Evolutionary conservation across 2,797 vertebrate genomes (phyloP).

Genomic region (Nyctalus aviator): DNA sequence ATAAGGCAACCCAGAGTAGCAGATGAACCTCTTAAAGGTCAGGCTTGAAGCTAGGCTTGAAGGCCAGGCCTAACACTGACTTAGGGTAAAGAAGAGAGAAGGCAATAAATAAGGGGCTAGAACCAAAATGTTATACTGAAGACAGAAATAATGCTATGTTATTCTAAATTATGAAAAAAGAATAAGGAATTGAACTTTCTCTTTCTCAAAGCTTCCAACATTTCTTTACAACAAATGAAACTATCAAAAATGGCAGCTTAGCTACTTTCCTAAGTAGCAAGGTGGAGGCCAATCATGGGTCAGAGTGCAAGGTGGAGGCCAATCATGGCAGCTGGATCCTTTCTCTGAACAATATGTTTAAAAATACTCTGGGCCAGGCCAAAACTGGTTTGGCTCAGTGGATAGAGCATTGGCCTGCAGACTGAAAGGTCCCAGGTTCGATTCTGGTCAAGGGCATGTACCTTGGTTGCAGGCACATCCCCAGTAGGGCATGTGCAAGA

Average conservation of each 20-base stretch:
- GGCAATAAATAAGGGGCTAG: background rate
- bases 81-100: background rate
- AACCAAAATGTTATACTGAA: background rate
- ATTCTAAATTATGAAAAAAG: background rate
- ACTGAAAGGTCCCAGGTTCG: too few species aligned
- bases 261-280: background rate
- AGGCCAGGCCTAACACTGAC: background rate
- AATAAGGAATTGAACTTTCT: background rate
- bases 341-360: background rate
- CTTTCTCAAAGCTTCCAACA: background rate
- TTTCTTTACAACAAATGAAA: slow-evolving; percentile 55
- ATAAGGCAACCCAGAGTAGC: background rate
- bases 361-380: background rate
- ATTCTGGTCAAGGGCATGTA: too few species aligned
- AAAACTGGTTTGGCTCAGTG: too few species aligned
- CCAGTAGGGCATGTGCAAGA: too few species aligned
- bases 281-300: background rate
- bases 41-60: background rate
- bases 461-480: too few species aligned
- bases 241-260: background rate
- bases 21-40: slow-evolving; percentile 17
- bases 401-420: too few species aligned
- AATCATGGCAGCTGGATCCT: background rate
- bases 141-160: slow-evolving; percentile 10
- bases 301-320: too few species aligned